These are phyloP conservation scores for Drosophila orosa DNA, from an alignment of 1,140 invertebrate species.

Conservation along the genomic window DNA sequence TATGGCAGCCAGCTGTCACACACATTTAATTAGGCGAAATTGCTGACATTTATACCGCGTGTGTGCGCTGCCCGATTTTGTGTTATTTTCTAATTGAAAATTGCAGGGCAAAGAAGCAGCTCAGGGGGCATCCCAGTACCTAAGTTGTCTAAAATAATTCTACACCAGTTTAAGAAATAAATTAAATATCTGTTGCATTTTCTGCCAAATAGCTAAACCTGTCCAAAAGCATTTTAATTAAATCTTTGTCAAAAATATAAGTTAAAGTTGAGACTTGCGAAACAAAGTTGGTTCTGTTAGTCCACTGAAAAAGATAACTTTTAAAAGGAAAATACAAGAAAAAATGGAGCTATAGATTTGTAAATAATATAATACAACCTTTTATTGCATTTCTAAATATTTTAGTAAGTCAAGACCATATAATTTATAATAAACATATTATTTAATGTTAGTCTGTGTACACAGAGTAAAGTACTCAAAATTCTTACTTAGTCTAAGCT, in stretches of 20 bases:
- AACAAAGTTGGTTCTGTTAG: constrained; percentile 6
- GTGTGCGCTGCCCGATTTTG: constrained; percentile 8
- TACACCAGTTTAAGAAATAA: not conserved
- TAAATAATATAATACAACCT: too few relatives aligned
- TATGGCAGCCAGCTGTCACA: constrained; percentile 55
- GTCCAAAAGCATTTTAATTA: constrained; percentile 24
- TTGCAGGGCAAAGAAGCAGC: not conserved
- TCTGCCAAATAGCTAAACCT: too few relatives aligned
- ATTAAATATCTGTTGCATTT: constrained; percentile 2
- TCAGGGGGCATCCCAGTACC: not conserved
- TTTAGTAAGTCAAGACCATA: too few relatives aligned
- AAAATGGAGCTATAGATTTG: too few relatives aligned
- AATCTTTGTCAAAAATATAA: not conserved
- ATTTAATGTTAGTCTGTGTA: too few relatives aligned
- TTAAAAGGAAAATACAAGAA: too few relatives aligned
- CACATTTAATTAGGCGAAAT: constrained; percentile 73
- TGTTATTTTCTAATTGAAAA: constrained; percentile 43
- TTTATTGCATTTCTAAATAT: too few relatives aligned
- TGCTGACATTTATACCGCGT: constrained; percentile 36
- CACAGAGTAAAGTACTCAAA: too few relatives aligned
- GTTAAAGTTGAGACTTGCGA: not conserved
- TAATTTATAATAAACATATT: too few relatives aligned
- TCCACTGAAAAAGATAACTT: not conserved
- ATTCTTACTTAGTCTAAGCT: too few relatives aligned
- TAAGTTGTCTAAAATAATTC: not conserved